Conservation (phyloP, 2,888 invertebrate species). For the Hylaea fasciaria region DNA sequence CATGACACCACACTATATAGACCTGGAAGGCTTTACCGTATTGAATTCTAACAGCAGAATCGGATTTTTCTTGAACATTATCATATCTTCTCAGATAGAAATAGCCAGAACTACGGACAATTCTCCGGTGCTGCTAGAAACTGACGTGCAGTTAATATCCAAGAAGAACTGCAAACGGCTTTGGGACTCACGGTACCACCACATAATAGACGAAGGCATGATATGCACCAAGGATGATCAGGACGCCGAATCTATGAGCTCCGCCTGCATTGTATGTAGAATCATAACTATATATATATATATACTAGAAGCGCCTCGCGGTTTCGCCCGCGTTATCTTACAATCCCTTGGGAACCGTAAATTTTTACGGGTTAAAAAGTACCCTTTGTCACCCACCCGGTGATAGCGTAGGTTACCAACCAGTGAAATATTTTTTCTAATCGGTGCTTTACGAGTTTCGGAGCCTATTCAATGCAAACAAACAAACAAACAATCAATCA, state of each 20-base stretch:
- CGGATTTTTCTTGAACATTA: too few species aligned
- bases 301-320: too few species aligned
- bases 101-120: conserved; percentile 46
- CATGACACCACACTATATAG: background rate
- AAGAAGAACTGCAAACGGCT: conserved; percentile 63
- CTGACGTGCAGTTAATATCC: conserved; percentile 59
- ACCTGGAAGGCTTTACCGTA: too few species aligned
- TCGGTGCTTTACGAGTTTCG: too few species aligned
- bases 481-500: too few species aligned
- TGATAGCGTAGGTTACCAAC: too few species aligned
- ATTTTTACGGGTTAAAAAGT: too few species aligned
- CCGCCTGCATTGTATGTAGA: conserved; percentile 50
- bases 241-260: conserved; percentile 52
- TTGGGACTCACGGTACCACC: conserved; percentile 70
- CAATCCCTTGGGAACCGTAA: too few species aligned
- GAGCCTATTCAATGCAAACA: too few species aligned
- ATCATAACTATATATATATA: background rate
- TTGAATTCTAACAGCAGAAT: too few species aligned
- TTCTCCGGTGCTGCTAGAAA: conserved; percentile 59
- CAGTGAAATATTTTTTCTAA: too few species aligned
- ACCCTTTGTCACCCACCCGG: background rate
- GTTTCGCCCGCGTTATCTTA: too few species aligned
- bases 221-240: conserved; percentile 66
- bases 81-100: background rate
- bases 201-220: conserved; percentile 68